Percentiles rank a stretch among this genome's conserved stretches.
Conservation (phyloP, 2,113 vertebrate species). For the Psittacula cyanocephala region DNA sequence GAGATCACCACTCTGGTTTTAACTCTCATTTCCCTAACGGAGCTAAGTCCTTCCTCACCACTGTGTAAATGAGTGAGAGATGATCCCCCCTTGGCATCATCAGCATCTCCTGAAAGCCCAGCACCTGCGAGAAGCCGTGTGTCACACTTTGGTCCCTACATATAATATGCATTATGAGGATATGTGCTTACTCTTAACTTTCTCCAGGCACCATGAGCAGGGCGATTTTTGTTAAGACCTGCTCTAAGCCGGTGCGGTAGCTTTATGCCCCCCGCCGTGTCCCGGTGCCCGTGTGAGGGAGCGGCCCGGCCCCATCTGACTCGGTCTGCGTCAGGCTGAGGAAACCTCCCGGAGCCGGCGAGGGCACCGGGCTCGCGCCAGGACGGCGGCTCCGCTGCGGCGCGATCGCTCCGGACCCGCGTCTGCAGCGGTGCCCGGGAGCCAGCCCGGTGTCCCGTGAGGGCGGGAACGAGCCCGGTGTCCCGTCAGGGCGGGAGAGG, state of each 20-base stretch:
- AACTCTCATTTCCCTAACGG: not conserved
- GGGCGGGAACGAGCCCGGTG: no score
- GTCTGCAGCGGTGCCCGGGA: not conserved
- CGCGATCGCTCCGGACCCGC: not conserved
- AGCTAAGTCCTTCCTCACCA: not conserved
- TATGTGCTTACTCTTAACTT: not conserved
- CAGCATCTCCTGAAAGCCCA: not conserved
- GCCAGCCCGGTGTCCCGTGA: not conserved
- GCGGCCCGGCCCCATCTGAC: not conserved
- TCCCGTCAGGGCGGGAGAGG: not conserved
- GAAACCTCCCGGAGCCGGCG: not conserved
- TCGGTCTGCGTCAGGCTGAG: not conserved
- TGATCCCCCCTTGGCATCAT: not conserved
- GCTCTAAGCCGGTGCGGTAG: fast-evolving
- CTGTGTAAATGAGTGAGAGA: not conserved
- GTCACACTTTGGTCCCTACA: fast-evolving
- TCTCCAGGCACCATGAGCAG: fast-evolving
- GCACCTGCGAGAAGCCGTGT: not conserved
- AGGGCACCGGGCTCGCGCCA: not conserved
- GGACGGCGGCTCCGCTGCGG: no score
- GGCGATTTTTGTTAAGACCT: not conserved
- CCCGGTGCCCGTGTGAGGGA: fast-evolving
- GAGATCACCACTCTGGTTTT: not conserved
- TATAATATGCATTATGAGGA: fast-evolving
- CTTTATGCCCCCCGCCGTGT: fast-evolving